Evolutionary conservation across 2,888 invertebrate genomes (phyloP).

Genomic region (Gastrophysa polygoni): DNA sequence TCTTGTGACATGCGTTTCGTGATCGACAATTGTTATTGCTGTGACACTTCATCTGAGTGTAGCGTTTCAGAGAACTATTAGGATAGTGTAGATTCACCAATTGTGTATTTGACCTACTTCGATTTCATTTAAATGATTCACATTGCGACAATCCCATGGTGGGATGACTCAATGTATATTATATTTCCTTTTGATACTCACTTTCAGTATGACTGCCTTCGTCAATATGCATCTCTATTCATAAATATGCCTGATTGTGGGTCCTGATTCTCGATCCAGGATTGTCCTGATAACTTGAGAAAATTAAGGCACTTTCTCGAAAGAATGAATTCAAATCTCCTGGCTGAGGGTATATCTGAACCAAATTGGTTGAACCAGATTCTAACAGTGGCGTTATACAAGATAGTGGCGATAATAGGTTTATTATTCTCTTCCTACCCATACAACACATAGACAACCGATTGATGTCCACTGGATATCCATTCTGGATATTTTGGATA

Average conservation of each 20-base stretch:
- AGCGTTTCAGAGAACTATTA: conserved; percentile 48
- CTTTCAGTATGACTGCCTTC: neutral
- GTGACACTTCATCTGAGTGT: conserved; percentile 55
- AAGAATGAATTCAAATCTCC: too few species aligned
- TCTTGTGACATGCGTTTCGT: conserved; percentile 63
- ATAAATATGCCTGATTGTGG: neutral
- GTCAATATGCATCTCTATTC: neutral
- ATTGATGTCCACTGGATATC: too few species aligned
- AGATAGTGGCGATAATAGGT: too few species aligned
- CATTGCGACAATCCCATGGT: conserved; percentile 36
- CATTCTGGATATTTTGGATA: too few species aligned
- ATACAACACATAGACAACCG: too few species aligned
- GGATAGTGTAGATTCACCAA: conserved; percentile 48
- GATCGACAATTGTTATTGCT: conserved; percentile 59
- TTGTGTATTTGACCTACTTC: conserved; percentile 44
- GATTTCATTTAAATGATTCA: conserved; percentile 27
- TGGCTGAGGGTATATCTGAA: too few species aligned
- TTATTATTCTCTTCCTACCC: too few species aligned
- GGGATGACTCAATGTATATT: neutral
- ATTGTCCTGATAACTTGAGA: neutral
- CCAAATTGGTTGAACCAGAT: too few species aligned
- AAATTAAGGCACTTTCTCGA: neutral
- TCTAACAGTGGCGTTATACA: too few species aligned
- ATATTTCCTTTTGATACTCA: neutral
- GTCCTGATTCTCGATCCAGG: neutral